Evolutionary conservation across 2,888 invertebrate genomes (phyloP).

Genomic region (Volucella zonaria): DNA sequence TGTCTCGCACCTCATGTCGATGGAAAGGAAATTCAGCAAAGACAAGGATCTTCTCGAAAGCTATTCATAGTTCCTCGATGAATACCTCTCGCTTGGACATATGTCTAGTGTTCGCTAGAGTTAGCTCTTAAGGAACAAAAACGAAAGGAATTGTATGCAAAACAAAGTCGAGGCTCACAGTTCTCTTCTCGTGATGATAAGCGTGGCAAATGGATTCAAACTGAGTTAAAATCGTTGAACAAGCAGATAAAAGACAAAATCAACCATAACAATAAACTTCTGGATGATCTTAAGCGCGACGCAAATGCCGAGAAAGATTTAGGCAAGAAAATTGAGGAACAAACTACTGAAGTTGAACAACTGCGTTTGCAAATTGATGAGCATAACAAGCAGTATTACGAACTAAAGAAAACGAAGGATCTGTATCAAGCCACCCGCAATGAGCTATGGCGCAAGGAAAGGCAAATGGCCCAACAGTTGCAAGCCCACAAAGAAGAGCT

Average conservation of each 20-base stretch:
- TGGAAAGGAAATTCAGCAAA: too few species aligned
- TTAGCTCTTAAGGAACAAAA: constrained; percentile 96
- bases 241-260: constrained; percentile 98
- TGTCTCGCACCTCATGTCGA: too few species aligned
- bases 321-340: constrained; percentile 86
- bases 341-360: constrained; percentile 90
- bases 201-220: constrained; percentile 97
- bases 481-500: constrained; percentile 96
- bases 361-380: constrained; percentile 96
- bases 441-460: constrained; percentile 97
- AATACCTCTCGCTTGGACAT: too few species aligned
- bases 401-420: constrained; percentile 97
- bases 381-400: constrained; percentile 97
- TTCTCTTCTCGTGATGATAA: constrained; percentile 97
- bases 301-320: constrained; percentile 89
- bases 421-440: constrained; percentile 95
- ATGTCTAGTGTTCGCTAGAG: constrained; percentile 93
- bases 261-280: constrained; percentile 93
- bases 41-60: too few species aligned
- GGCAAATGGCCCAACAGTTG: constrained; percentile 94
- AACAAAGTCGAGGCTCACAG: constrained; percentile 98
- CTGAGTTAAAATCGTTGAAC: constrained; percentile 94
- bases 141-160: constrained; percentile 97
- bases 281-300: constrained; percentile 94
- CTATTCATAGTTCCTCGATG: too few species aligned